phyloP scores from a whole-genome alignment of 2,888 invertebrate species.

The Sphaerophoria taeniata region DNA sequence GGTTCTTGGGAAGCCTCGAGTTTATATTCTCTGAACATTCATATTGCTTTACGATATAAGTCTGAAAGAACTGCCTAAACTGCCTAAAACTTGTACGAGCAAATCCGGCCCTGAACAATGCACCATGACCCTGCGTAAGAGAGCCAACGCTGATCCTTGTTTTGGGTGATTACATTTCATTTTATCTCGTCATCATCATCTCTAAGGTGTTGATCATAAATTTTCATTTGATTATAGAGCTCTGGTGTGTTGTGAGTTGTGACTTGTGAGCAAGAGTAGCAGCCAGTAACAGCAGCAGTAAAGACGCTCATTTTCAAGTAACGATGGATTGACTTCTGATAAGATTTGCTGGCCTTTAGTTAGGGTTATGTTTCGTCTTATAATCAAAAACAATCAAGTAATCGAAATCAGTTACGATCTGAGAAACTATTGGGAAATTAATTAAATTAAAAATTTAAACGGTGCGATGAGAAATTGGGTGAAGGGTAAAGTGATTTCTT shows the following conservation, averaged over 20 bases:
- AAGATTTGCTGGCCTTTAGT: background rate
- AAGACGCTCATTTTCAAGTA: slow-evolving; percentile 50
- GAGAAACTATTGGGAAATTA: slow-evolving; percentile 18
- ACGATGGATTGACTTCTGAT: no score
- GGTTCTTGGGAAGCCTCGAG: background rate
- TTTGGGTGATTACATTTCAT: slow-evolving; percentile 63
- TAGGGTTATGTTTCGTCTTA: background rate
- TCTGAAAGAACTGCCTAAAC: no score
- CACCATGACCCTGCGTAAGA: slow-evolving; percentile 24
- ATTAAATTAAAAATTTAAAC: slow-evolving; percentile 11
- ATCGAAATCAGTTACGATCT: slow-evolving; percentile 64
- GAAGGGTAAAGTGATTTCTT: slow-evolving; percentile 34
- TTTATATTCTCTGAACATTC: background rate
- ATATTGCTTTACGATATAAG: background rate
- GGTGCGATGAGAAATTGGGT: slow-evolving; percentile 10
- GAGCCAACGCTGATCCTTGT: slow-evolving; percentile 31
- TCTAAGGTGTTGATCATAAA: slow-evolving; percentile 83
- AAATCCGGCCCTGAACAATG: slow-evolving; percentile 7
- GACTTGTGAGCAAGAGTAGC: background rate
- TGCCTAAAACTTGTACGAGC: background rate
- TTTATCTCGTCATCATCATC: slow-evolving; percentile 74
- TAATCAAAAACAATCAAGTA: slow-evolving; percentile 54
- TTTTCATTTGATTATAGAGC: slow-evolving; percentile 81
- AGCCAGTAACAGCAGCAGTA: slow-evolving; percentile 44
- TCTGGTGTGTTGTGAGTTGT: slow-evolving; percentile 22